These are phyloP conservation scores for Mormyrus proboscirostris DNA, from an alignment of 2,797 vertebrate genomes.

Conservation along the genomic window DNA sequence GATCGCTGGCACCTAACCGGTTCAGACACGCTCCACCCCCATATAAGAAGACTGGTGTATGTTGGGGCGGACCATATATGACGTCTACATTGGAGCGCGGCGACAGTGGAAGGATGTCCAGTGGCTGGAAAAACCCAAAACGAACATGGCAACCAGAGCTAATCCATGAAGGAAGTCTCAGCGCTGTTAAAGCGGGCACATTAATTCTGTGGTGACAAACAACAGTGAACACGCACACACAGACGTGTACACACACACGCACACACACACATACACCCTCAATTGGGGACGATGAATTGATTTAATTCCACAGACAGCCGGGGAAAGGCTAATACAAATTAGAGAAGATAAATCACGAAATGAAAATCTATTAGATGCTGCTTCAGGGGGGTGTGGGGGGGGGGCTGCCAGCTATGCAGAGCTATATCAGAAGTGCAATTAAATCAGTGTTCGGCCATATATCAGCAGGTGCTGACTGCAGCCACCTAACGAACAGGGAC, in stretches of 20 bases:
- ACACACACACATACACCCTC: background rate
- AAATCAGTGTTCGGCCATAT: constrained; percentile 6
- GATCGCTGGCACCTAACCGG: background rate
- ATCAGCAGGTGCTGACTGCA: constrained; percentile 15
- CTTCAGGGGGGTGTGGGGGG: background rate
- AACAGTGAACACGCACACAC: background rate
- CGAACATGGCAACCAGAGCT: background rate
- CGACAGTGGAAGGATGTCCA: background rate
- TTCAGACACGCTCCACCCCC: background rate
- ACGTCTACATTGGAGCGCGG: background rate
- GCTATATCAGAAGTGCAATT: constrained; percentile 15
- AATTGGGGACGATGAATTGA: constrained; percentile 16
- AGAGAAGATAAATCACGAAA: constrained; percentile 21
- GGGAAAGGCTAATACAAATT: constrained; percentile 20
- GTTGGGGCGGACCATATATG: background rate
- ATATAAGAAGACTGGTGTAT: background rate
- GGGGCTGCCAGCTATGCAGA: background rate
- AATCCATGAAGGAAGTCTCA: background rate
- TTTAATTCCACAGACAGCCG: constrained; percentile 10
- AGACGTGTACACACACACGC: background rate
- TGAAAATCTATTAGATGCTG: constrained; percentile 14
- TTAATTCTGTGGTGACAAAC: constrained; percentile 8
- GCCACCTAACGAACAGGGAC: background rate
- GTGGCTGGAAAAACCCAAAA: background rate
- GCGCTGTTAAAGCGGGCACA: background rate